phyloP scores from a whole-genome alignment of 23 tunicate species.

The Styela plicata region DNA sequence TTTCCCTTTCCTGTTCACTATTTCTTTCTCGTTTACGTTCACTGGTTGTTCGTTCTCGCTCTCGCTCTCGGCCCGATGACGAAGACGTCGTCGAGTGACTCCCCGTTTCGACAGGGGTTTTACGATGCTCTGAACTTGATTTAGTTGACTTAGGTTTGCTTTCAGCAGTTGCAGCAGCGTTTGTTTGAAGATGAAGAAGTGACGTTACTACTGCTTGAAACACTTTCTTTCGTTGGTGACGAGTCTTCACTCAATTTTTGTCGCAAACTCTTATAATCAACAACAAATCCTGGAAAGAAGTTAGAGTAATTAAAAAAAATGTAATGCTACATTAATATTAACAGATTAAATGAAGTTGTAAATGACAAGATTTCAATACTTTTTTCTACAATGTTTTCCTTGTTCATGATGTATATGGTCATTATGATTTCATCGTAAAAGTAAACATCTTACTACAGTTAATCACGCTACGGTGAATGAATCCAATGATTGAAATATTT shows the following conservation, averaged over 20 bases:
- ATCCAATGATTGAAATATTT: too few species aligned
- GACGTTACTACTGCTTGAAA: neutral
- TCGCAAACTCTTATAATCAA: constrained; percentile 83
- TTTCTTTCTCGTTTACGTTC: neutral
- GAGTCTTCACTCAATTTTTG: constrained; percentile 63
- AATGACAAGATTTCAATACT: too few species aligned
- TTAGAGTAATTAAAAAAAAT: too few species aligned
- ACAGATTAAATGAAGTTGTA: too few species aligned
- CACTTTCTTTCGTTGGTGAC: neutral
- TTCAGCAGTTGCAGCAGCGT: neutral
- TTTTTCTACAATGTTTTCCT: too few species aligned
- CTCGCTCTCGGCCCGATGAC: neutral
- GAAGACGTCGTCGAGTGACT: neutral
- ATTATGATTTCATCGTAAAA: too few species aligned
- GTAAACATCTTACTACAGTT: too few species aligned
- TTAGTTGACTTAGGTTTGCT: constrained; percentile 2
- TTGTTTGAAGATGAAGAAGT: neutral
- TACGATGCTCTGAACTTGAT: neutral
- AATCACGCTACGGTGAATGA: too few species aligned
- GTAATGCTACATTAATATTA: too few species aligned
- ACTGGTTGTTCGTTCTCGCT: neutral
- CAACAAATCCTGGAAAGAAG: constrained; percentile 76
- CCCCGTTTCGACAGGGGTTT: neutral
- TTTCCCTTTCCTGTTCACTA: neutral
- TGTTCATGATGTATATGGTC: too few species aligned